Percentiles rank a stretch among this genome's conserved stretches.
These are phyloP conservation scores for Polyploca ridens DNA, from an alignment of 2,888 invertebrate species.

Conservation along the genomic window DNA sequence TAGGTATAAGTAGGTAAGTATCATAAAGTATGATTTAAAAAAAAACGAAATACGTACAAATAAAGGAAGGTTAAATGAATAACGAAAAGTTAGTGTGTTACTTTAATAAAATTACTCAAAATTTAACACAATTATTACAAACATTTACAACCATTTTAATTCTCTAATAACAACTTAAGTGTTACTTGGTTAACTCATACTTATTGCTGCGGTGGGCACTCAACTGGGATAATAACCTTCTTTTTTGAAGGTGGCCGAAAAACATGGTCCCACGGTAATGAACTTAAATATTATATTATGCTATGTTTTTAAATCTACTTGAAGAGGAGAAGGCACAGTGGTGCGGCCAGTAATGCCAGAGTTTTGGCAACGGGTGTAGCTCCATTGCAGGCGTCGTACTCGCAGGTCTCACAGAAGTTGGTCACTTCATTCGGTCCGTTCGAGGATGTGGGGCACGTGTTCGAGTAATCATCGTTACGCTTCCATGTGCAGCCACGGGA, in stretches of 20 bases:
- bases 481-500: slow-evolving; percentile 86
- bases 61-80: not conserved
- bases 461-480: slow-evolving; percentile 78
- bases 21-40: not conserved
- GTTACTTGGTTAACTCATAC: slow-evolving; percentile 22
- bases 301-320: slow-evolving; percentile 53
- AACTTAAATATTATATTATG: slow-evolving; percentile 2
- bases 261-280: slow-evolving; percentile 34
- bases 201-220: slow-evolving; percentile 34
- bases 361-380: slow-evolving; percentile 77
- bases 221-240: slow-evolving; percentile 18
- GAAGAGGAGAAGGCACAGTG: slow-evolving; percentile 68
- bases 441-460: slow-evolving; percentile 76
- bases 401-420: slow-evolving; percentile 88
- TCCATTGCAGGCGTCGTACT: slow-evolving; percentile 88
- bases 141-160: slow-evolving; percentile 10
- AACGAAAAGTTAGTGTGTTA: not conserved
- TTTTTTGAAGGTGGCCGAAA: not conserved
- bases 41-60: not conserved
- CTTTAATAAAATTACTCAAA: not conserved
- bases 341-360: slow-evolving; percentile 69
- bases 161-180: slow-evolving; percentile 12
- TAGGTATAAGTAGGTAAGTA: not conserved
- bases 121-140: not conserved
- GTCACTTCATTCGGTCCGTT: slow-evolving; percentile 80